Conservation (phyloP, 2,113 vertebrate genomes). For the Engystomops pustulosus region DNA sequence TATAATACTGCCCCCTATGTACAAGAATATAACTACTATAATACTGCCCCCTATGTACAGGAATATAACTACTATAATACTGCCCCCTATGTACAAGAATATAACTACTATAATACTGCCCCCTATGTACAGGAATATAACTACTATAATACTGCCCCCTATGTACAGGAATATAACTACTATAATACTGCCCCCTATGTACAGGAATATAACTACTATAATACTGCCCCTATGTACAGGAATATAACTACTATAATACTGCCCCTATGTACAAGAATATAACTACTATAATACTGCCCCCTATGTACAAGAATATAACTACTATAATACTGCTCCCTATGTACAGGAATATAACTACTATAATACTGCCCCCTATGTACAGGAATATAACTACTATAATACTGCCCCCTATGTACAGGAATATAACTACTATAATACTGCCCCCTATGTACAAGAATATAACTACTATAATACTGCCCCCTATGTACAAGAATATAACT, state of each 20-base stretch:
- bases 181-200: not conserved
- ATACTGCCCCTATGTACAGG: not conserved
- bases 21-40: slow-evolving; percentile 11
- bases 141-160: not conserved
- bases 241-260: not conserved
- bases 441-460: not conserved
- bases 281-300: too few relatives aligned
- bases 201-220: slow-evolving; percentile 8
- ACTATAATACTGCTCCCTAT: slow-evolving; percentile 5
- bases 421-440: slow-evolving; percentile 4
- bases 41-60: not conserved
- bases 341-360: not conserved
- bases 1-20: not conserved
- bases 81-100: not conserved
- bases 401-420: not conserved
- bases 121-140: not conserved
- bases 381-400: slow-evolving; percentile 18
- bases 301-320: too few relatives aligned
- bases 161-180: not conserved
- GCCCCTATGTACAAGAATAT: too few relatives aligned
- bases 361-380: not conserved
- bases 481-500: too few relatives aligned
- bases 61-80: slow-evolving; percentile 11
- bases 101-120: slow-evolving; percentile 18
- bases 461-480: too few relatives aligned